Conservation (phyloP, 2,888 invertebrate species). For the Hirtodrosophila alboralis region DNA sequence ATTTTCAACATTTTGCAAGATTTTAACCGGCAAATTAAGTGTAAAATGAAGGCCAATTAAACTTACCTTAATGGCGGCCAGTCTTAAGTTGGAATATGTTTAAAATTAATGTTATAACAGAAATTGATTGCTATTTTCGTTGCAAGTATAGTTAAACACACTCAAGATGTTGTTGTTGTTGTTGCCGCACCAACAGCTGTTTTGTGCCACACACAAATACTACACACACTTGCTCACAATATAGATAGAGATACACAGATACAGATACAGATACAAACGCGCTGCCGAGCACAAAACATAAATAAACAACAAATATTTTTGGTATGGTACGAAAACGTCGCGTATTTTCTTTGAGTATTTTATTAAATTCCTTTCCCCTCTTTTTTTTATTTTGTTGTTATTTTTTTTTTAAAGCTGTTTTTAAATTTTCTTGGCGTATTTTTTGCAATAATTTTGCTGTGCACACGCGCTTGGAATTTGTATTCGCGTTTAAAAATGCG, state of each 20-base stretch:
- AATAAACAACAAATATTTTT: conserved; percentile 63
- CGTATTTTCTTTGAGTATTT: conserved; percentile 33
- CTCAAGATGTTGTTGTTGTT: conserved; percentile 27
- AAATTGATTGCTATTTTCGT: conserved; percentile 24
- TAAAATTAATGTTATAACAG: conserved; percentile 6
- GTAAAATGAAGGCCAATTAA: conserved; percentile 8
- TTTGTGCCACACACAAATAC: conserved; percentile 40
- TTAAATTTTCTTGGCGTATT: conserved; percentile 49
- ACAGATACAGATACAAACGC: conserved; percentile 10
- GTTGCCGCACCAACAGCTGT: conserved; percentile 66
- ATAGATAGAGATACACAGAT: conserved; percentile 11
- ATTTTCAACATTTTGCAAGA: conserved; percentile 6
- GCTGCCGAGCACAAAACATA: conserved; percentile 50
- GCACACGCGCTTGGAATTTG: conserved; percentile 52
- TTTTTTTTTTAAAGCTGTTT: conserved; percentile 28
- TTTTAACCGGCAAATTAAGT: conserved; percentile 6
- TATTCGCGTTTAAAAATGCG: conserved; percentile 22
- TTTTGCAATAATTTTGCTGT: conserved; percentile 38
- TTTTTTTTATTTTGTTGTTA: no score
- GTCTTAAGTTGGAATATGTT: conserved; percentile 10
- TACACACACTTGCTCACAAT: conserved; percentile 14
- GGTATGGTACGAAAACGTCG: conserved; percentile 24
- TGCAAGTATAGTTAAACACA: conserved; percentile 16
- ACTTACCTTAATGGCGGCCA: conserved; percentile 37
- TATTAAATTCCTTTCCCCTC: no score